Conservation (phyloP, 2,888 invertebrate species). For the Papilio demoleus region DNA sequence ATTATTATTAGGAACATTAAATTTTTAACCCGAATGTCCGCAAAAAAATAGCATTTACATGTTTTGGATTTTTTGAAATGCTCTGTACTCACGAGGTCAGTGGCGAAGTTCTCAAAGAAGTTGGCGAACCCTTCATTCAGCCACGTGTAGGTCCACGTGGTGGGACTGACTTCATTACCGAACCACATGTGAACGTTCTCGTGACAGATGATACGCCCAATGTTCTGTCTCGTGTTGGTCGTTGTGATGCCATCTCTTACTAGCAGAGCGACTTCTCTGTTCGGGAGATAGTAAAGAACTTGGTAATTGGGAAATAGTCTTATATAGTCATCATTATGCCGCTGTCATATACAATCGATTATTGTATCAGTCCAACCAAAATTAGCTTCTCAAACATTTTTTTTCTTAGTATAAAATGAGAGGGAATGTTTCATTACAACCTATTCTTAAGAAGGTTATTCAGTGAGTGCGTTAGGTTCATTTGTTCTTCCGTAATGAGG, state of each 20-base stretch:
- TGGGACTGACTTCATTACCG: slow-evolving; percentile 88
- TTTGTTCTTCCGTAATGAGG: slow-evolving; percentile 45
- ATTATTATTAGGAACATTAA: too few species aligned
- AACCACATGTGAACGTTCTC: slow-evolving; percentile 91
- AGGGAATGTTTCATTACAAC: slow-evolving; percentile 43
- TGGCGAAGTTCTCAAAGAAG: slow-evolving; percentile 86
- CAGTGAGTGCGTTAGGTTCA: slow-evolving; percentile 48
- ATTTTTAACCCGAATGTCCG: too few species aligned
- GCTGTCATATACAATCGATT: too few species aligned
- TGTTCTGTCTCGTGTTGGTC: slow-evolving; percentile 66
- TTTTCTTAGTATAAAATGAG: slow-evolving; percentile 17
- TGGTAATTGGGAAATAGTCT: too few species aligned
- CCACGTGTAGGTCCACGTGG: slow-evolving; percentile 89
- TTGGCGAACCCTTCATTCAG: slow-evolving; percentile 90
- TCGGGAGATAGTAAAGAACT: slow-evolving; percentile 4
- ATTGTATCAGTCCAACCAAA: too few species aligned
- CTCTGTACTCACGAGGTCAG: slow-evolving; percentile 73
- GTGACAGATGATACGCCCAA: slow-evolving; percentile 82
- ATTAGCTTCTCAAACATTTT: background rate
- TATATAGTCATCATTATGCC: too few species aligned
- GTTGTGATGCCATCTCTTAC: slow-evolving; percentile 72
- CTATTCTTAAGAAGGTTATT: slow-evolving; percentile 47
- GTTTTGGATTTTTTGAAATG: background rate
- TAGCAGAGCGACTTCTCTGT: slow-evolving; percentile 75
- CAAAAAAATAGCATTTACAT: too few species aligned